Percentiles rank a stretch among this genome's conserved stretches.
phyloP scores from a whole-genome alignment of 35 echinoderm and acorn worm genomes.

The Hemicentrotus pulcherrimus region DNA sequence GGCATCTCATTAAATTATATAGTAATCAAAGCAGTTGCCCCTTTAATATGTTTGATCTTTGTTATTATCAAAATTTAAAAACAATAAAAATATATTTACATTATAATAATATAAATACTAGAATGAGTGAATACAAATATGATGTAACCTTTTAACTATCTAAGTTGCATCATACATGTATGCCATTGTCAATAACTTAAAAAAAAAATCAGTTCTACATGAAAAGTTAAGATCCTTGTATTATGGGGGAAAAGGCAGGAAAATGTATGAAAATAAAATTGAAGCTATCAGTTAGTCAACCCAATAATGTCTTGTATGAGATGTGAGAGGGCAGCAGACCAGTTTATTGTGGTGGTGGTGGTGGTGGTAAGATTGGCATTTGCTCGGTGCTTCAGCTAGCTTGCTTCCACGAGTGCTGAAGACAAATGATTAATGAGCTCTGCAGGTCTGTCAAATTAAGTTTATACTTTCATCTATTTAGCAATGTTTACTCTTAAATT shows the following conservation, averaged over 20 bases:
- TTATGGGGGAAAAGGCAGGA: too few species aligned
- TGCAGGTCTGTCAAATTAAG: constrained; percentile 17
- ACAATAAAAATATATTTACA: too few species aligned
- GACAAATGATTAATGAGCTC: background rate
- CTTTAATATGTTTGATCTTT: background rate
- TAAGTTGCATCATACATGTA: too few species aligned
- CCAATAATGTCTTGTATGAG: background rate
- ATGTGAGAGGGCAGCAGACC: background rate
- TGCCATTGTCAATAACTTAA: too few species aligned
- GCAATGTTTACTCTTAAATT: constrained; percentile 15
- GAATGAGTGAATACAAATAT: too few species aligned
- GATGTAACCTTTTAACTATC: too few species aligned
- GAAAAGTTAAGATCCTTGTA: too few species aligned
- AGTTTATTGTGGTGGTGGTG: background rate
- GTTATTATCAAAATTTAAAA: too few species aligned
- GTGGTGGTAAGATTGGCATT: background rate
- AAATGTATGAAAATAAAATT: too few species aligned
- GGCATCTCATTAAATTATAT: background rate
- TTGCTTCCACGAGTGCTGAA: background rate
- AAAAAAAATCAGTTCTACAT: too few species aligned
- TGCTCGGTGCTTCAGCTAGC: background rate
- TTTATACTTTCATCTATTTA: background rate
- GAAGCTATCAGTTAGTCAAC: too few species aligned
- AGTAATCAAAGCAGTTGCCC: background rate
- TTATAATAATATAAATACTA: too few species aligned